A percentile compares a stretch with the other conserved stretches of the same genome.
These are phyloP conservation scores for Lamellibrachia satsuma DNA, from an alignment of 2,888 invertebrate species.

Conservation along the genomic window DNA sequence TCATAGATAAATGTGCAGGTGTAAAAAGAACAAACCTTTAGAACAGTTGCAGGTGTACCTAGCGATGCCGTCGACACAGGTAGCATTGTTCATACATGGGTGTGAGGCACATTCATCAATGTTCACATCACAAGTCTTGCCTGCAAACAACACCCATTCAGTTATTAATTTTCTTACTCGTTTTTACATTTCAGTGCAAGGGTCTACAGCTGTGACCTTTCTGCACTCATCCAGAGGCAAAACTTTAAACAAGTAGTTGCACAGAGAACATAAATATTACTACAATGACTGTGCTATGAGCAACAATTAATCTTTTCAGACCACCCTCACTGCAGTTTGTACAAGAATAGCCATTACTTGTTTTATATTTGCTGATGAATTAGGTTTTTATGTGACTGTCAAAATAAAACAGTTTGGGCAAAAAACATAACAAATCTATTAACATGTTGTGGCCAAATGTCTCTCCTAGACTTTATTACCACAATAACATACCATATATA, in stretches of 20 bases:
- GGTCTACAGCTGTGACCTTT: background rate
- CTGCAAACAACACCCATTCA: background rate
- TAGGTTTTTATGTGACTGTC: background rate
- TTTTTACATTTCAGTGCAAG: background rate
- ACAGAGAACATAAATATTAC: background rate
- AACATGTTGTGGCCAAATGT: background rate
- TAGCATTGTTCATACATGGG: background rate
- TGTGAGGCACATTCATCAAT: background rate
- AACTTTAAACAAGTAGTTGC: background rate
- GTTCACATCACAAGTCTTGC: background rate
- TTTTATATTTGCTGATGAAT: background rate
- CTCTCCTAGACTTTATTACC: background rate
- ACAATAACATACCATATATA: background rate
- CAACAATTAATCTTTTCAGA: background rate
- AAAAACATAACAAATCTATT: background rate
- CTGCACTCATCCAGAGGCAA: background rate
- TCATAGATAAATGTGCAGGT: background rate
- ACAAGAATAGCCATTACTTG: background rate
- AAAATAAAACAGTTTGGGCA: background rate
- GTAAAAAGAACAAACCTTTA: background rate
- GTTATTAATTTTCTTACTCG: background rate
- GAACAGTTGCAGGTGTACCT: constrained; percentile 28
- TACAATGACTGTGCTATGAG: background rate
- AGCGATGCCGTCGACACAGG: background rate
- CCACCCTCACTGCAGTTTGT: background rate